These are phyloP conservation scores for Biston betularia DNA, from an alignment of 2,888 invertebrate species.

Conservation along the genomic window DNA sequence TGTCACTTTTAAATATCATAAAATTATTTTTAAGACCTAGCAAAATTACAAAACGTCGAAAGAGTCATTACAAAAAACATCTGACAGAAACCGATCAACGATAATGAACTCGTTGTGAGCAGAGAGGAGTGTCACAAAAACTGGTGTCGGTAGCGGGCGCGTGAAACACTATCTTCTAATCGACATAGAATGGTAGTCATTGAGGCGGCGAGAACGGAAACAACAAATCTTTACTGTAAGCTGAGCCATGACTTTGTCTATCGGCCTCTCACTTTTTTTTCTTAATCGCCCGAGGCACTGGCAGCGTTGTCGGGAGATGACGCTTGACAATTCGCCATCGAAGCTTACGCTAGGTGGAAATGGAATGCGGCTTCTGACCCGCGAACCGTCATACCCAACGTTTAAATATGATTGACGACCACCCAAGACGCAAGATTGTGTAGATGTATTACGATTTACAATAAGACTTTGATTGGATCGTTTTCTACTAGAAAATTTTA, in stretches of 20 bases:
- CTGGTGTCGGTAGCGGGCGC: slow-evolving; percentile 81
- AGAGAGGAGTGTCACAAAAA: slow-evolving; percentile 82
- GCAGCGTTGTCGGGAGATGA: slow-evolving; percentile 50
- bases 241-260: slow-evolving; percentile 68
- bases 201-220: slow-evolving; percentile 83
- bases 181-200: slow-evolving; percentile 85
- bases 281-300: slow-evolving; percentile 50
- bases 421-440: slow-evolving; percentile 70
- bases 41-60: slow-evolving; percentile 49
- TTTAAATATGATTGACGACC: slow-evolving; percentile 71
- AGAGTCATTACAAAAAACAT: slow-evolving; percentile 57
- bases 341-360: slow-evolving; percentile 62
- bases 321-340: slow-evolving; percentile 74
- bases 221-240: slow-evolving; percentile 81
- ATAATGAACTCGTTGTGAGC: slow-evolving; percentile 81
- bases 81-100: slow-evolving; percentile 68
- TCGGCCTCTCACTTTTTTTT: slow-evolving; percentile 76
- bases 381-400: slow-evolving; percentile 65
- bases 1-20: slow-evolving; percentile 21
- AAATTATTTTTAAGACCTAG: slow-evolving; percentile 48
- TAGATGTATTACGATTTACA: slow-evolving; percentile 66
- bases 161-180: slow-evolving; percentile 85
- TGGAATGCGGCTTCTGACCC: slow-evolving; percentile 76
- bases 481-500: slow-evolving; percentile 65
- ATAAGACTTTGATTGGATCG: slow-evolving; percentile 73